Base-by-base conservation (phyloP, 2,888 invertebrate genomes). In the Limenitis camilla region DNA sequence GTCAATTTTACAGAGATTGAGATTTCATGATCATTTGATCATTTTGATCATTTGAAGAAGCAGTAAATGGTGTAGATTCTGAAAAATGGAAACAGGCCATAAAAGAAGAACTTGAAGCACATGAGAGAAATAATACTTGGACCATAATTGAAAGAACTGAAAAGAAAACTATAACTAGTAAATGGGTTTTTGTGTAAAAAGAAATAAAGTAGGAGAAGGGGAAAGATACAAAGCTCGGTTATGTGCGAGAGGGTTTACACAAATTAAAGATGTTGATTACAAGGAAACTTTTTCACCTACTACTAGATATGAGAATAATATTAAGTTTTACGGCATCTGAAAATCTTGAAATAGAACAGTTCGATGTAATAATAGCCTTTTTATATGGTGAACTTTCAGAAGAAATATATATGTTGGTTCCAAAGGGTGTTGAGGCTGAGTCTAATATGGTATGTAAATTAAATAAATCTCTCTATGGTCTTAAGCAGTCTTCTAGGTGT, bases 401-500 rank as follows among this genome's bases (percentile, higher is more conserved):
- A n/a, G n/a, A n/a, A n/a, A n/a, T n/a, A n/a, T n/a, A n/a, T n/a
- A n/a, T n/a, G n/a, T n/a, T n/a, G n/a, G n/a, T n/a, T n/a, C n/a
- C n/a, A n/a, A n/a, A n/a, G n/a, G n/a, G n/a, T n/a, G n/a, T n/a
- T n/a, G n/a, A n/a, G n/a, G n/a, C n/a, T n/a, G n/a, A n/a, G n/a
- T n/a, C 32, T 40, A 38, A 32, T 29, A 35, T 46, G 10, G 35
- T 52, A 2, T 54, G 33, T 36, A 59, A 56, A 33, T 44, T 56
- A 36, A 51, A 46, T 9, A 59, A 56, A 35, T 42, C 59, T 0
- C 8, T 56, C 7, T 57, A 57, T 44, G 57, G 49, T 6, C 27
- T 57, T 8, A 57, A 54, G 32, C 54, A 58, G 10, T 28, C 59
- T 27, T 51, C 59, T 4, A 11, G 55, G 4, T 55, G 56, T 8